Percentiles rank a stretch among this genome's conserved stretches.
Evolutionary conservation across 2,113 vertebrate species (phyloP).

Genomic region (Hippocampus zosterae): DNA sequence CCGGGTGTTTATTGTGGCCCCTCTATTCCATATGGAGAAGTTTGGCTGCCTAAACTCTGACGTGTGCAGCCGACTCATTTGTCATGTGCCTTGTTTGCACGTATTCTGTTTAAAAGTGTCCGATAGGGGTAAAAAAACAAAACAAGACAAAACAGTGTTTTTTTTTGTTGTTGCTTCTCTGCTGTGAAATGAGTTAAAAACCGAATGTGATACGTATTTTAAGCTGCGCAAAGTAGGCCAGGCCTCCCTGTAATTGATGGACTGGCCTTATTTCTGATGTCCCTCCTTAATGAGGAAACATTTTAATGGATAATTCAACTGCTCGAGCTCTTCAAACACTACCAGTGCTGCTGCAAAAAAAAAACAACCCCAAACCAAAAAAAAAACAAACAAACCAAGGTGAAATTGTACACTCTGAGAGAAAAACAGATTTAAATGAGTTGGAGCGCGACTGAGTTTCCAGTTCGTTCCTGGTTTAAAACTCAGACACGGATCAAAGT

Average conservation of each 20-base stretch:
- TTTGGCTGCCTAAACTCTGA: constrained; percentile 21
- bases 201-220: constrained; percentile 20
- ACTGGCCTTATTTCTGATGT: constrained; percentile 32
- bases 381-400: not conserved
- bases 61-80: constrained; percentile 35
- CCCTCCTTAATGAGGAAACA: constrained; percentile 5
- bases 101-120: constrained; percentile 7
- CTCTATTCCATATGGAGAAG: constrained; percentile 28
- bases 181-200: constrained; percentile 24
- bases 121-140: constrained; percentile 10
- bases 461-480: too few relatives aligned
- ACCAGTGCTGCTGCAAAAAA: not conserved
- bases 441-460: too few relatives aligned
- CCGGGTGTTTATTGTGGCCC: constrained; percentile 43
- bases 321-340: not conserved
- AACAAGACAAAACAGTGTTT: constrained; percentile 7
- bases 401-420: not conserved
- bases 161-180: constrained; percentile 14
- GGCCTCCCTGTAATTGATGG: constrained; percentile 19
- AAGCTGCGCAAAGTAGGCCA: constrained; percentile 37
- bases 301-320: constrained; percentile 2
- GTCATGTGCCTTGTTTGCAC: constrained; percentile 38
- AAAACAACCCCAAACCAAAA: too few relatives aligned
- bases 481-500: too few relatives aligned
- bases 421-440: too few relatives aligned